Evolutionary conservation across 2,888 invertebrate genomes (phyloP), one percentile per base, ranked within the genome.

Genomic region (Drepana falcataria): DNA sequence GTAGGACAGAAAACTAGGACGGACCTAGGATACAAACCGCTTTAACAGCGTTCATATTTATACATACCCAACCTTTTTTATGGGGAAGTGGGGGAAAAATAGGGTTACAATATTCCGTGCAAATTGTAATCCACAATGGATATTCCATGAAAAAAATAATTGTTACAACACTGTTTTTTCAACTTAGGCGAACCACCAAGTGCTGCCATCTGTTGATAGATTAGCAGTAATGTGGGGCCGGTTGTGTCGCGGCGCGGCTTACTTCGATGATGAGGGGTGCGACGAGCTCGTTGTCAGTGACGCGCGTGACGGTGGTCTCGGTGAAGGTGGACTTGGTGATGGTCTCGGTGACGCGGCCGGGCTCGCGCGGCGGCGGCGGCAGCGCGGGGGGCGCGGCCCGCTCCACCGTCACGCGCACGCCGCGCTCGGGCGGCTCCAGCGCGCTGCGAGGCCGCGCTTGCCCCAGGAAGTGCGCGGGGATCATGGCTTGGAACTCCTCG

Each of bases 251-350:
- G 54, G 52, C 60, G 58, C 54, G 63, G 75, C 89, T 90, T 86
- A 97, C 97, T 97, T 97, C 97, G 83, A 95, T 94, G 89, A 96
- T 95, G 87, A 97, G 93, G 78, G 96, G 96, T 87, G 93, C 94
- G 86, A 95, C 93, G 92, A 96, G 94, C 85, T 95, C 94, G 93
- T 98, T 98, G 92, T 97, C 97, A 75, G 98, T 98, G 91, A 97
- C 94, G 81, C 98, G 93, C 71, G 97, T 98, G 91, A 97, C 97
- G 70, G 97, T 96, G 66, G 97, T 97, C 93, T 98, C 97, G 79
- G 97, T 97, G 93, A 97, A 95, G 70, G 97, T 97, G 82, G 97
- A 96, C 94, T 97, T 97, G 87, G 97, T 98, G 93, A 98, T 96
- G 87, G 96, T 96, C 93, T 98, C 98, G 70, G 97, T 97, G 91